Conservation (phyloP, 2,113 vertebrate genomes). For the Mungos mungo region DNA sequence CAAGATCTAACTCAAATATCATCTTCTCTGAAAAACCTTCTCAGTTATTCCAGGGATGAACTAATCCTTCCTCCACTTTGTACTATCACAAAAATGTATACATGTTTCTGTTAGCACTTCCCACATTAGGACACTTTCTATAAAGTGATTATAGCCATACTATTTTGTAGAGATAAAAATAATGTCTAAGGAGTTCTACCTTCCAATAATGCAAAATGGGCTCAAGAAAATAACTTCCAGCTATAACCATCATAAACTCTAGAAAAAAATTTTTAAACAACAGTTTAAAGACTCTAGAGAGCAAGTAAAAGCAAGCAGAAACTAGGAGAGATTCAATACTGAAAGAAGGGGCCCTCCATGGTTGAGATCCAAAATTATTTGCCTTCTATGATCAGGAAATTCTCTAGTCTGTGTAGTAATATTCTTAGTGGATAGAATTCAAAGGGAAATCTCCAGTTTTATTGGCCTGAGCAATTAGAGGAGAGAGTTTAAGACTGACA, state of each 20-base stretch:
- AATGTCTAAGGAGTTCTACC: not conserved
- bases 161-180: not conserved
- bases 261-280: not conserved
- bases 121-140: not conserved
- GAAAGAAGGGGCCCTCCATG: not conserved
- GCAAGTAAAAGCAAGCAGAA: not conserved
- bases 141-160: not conserved
- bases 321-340: not conserved
- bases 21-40: not conserved
- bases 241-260: not conserved
- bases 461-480: not conserved
- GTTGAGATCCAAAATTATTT: not conserved
- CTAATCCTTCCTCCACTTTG: not conserved
- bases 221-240: not conserved
- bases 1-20: not conserved
- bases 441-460: not conserved
- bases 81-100: not conserved
- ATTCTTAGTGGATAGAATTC: not conserved
- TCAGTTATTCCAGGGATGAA: not conserved
- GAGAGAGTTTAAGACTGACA: not conserved
- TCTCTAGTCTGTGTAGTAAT: not conserved
- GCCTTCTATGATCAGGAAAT: not conserved
- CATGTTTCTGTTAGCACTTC: not conserved
- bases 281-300: not conserved
- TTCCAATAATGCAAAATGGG: not conserved